Percentiles rank a stretch among this genome's conserved stretches.
These are phyloP conservation scores for Schizotus pectinicornis DNA, from an alignment of 2,888 invertebrate species.

Conservation along the genomic window DNA sequence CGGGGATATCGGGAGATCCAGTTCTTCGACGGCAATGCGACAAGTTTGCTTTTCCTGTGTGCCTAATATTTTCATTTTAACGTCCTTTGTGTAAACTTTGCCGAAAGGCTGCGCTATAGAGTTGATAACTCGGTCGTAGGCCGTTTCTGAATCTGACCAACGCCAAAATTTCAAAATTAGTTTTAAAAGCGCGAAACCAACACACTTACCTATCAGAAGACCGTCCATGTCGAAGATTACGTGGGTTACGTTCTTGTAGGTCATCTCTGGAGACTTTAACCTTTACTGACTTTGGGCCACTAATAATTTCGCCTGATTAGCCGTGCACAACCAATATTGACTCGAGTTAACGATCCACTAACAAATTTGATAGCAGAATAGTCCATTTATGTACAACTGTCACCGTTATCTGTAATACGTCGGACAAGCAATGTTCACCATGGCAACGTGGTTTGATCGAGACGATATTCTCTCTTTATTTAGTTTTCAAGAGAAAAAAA, in stretches of 20 bases:
- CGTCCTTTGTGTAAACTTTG: conserved; percentile 77
- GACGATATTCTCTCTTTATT: no score
- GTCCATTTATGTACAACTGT: no score
- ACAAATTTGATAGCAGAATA: no score
- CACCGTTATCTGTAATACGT: no score
- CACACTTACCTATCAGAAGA: conserved; percentile 62
- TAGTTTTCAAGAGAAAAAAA: no score
- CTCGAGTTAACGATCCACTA: neutral
- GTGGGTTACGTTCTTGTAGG: conserved; percentile 70
- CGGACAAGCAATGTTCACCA: no score
- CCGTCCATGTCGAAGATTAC: conserved; percentile 80
- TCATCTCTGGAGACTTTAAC: conserved; percentile 37
- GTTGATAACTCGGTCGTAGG: conserved; percentile 77
- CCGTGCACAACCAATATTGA: neutral
- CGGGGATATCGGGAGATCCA: conserved; percentile 66
- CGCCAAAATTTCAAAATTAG: neutral
- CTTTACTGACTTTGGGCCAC: neutral
- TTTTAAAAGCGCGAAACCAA: conserved; percentile 8
- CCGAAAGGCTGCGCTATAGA: conserved; percentile 74
- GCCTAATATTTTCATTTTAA: conserved; percentile 63
- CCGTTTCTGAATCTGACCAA: conserved; percentile 76
- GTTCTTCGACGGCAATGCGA: conserved; percentile 61
- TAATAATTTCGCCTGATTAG: conserved; percentile 2
- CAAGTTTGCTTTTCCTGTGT: conserved; percentile 62
- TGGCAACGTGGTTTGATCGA: no score